phyloP scores from a whole-genome alignment of 2,888 invertebrate genomes.

The Amphipyra tragopoginis region DNA sequence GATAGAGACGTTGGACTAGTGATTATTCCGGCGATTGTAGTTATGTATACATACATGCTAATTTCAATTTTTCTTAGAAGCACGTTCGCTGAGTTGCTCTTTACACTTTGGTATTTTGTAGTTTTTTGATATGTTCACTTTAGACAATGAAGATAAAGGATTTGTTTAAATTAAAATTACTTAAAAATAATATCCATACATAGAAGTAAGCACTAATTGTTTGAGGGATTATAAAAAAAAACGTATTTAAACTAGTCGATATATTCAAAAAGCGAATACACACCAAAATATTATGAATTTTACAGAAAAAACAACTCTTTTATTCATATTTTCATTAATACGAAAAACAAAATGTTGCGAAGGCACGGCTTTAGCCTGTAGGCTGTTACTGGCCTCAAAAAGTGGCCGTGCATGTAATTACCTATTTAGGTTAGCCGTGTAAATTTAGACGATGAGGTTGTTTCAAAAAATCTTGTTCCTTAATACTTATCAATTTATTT shows the following conservation, averaged over 20 bases:
- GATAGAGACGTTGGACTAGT: slow-evolving; percentile 1
- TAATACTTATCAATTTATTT: slow-evolving; percentile 21
- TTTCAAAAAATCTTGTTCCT: slow-evolving; percentile 32
- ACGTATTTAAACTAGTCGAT: too few species aligned
- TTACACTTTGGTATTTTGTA: too few species aligned
- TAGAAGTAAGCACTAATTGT: too few species aligned
- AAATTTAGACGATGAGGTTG: slow-evolving; percentile 41
- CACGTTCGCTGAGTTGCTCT: too few species aligned
- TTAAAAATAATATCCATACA: too few species aligned
- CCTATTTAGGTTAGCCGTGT: slow-evolving; percentile 32
- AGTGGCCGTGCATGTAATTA: slow-evolving; percentile 49
- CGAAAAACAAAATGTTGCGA: slow-evolving; percentile 16
- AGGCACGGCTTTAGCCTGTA: slow-evolving; percentile 7
- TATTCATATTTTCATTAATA: slow-evolving; percentile 46
- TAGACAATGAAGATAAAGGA: too few species aligned
- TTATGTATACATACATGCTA: too few species aligned
- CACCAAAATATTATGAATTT: slow-evolving; percentile 3
- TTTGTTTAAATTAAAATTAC: too few species aligned
- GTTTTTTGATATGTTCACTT: too few species aligned
- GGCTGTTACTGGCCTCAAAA: slow-evolving; percentile 31
- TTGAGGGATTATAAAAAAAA: too few species aligned
- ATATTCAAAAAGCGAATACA: too few species aligned
- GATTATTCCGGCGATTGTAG: background rate
- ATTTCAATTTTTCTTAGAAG: too few species aligned
- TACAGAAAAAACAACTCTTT: slow-evolving; percentile 30